A percentile compares a stretch with the other conserved stretches of the same genome.
These are phyloP conservation scores for Lepisosteus osseus DNA, from an alignment of 2,113 vertebrate species.

Conservation along the genomic window DNA sequence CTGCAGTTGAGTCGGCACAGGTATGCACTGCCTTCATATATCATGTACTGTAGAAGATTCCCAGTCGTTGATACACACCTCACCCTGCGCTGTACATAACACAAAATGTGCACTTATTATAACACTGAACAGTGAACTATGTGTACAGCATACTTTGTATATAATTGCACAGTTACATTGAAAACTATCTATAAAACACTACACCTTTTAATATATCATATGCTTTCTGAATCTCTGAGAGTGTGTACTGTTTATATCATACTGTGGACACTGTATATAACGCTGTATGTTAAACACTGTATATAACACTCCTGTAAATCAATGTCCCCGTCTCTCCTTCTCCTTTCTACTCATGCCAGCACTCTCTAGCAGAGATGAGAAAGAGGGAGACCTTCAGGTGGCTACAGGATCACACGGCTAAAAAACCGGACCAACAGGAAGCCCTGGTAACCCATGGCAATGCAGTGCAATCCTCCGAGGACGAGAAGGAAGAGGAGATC, in stretches of 20 bases:
- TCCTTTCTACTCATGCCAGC: constrained; percentile 38
- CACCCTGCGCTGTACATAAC: too few relatives aligned
- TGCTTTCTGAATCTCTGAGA: too few relatives aligned
- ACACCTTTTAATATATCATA: too few relatives aligned
- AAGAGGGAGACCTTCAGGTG: constrained; percentile 35
- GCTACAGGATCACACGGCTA: constrained; percentile 26
- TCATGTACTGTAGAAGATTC: too few relatives aligned
- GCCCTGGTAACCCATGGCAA: neutral
- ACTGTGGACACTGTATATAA: too few relatives aligned
- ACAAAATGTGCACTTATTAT: neutral
- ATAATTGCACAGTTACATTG: too few relatives aligned
- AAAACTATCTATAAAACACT: too few relatives aligned
- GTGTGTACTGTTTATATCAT: too few relatives aligned
- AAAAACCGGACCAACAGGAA: constrained; percentile 2
- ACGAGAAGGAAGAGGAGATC: neutral
- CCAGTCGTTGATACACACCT: too few relatives aligned
- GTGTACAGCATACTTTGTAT: too few relatives aligned
- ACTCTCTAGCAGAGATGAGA: constrained; percentile 44
- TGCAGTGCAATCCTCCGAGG: constrained; percentile 14
- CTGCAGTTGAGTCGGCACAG: constrained; percentile 54
- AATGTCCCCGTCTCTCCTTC: neutral
- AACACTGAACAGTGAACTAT: neutral
- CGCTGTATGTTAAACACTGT: too few relatives aligned
- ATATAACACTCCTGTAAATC: neutral
- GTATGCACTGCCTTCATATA: constrained; percentile 31